A percentile compares a stretch with the other conserved stretches of the same genome.
Conservation (phyloP, 2,888 invertebrate genomes). For the Cerceris ruficornis region DNA sequence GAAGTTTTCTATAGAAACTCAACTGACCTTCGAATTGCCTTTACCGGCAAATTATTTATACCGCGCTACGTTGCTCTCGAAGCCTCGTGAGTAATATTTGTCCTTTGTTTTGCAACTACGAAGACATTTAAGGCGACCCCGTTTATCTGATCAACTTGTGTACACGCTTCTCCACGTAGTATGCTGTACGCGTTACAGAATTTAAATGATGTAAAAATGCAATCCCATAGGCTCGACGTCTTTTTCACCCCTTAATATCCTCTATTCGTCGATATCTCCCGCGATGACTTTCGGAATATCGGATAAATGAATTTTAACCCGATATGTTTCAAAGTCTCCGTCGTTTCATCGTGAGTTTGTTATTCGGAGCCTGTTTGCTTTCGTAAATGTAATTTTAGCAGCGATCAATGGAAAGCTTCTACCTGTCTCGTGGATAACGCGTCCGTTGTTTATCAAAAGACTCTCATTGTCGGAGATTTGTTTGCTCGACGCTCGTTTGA, state of each 20-base stretch:
- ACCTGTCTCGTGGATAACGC: constrained; percentile 29
- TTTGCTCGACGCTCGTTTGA: not conserved
- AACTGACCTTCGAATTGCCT: too few species aligned
- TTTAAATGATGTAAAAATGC: too few species aligned
- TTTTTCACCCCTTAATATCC: not conserved
- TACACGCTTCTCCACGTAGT: too few species aligned
- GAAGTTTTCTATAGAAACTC: too few species aligned
- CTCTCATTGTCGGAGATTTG: not conserved
- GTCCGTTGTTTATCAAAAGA: not conserved
- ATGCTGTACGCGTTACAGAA: too few species aligned
- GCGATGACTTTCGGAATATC: not conserved
- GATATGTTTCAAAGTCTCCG: not conserved
- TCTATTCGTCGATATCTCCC: not conserved
- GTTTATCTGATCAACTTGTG: too few species aligned
- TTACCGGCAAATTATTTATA: too few species aligned
- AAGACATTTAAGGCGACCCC: too few species aligned
- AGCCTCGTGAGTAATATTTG: too few species aligned
- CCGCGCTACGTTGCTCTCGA: too few species aligned
- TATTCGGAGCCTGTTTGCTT: constrained; percentile 9
- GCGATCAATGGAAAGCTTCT: constrained; percentile 55
- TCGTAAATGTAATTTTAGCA: constrained; percentile 48
- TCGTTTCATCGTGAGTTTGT: not conserved
- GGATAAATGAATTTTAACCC: not conserved
- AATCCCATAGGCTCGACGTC: not conserved
- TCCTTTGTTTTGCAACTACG: too few species aligned